Conservation (phyloP, 2,888 invertebrate species). For the Synergus japonicus region DNA sequence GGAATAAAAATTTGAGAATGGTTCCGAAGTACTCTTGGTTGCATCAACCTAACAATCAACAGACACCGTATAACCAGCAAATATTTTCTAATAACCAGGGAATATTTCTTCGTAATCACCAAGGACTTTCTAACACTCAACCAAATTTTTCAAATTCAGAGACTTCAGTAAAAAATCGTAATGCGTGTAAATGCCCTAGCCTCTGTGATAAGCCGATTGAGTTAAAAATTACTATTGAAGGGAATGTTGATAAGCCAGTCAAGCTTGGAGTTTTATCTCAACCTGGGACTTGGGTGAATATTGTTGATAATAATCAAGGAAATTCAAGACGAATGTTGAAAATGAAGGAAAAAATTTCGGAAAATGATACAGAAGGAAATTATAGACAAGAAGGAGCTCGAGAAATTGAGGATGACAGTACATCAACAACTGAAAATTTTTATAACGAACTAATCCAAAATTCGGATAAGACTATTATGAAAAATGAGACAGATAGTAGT, state of each 20-base stretch:
- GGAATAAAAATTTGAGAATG: background rate
- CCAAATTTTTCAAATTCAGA: background rate
- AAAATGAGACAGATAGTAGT: background rate
- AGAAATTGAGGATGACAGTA: background rate
- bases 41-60: background rate
- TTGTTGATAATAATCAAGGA: constrained; percentile 4
- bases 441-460: background rate
- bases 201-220: constrained; percentile 52
- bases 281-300: constrained; percentile 37
- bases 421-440: background rate
- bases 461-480: background rate
- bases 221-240: constrained; percentile 48
- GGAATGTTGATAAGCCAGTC: constrained; percentile 46
- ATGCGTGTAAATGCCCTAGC: background rate
- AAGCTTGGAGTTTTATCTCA: constrained; percentile 35
- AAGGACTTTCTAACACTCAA: background rate
- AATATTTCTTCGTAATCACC: background rate
- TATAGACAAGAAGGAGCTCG: background rate
- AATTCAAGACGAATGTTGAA: background rate
- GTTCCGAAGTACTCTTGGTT: background rate
- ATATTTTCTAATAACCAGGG: background rate
- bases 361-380: background rate
- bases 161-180: background rate
- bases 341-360: background rate
- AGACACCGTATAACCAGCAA: background rate